phyloP scores from a whole-genome alignment of 2,113 vertebrate species.

The Neoarius graeffei region DNA sequence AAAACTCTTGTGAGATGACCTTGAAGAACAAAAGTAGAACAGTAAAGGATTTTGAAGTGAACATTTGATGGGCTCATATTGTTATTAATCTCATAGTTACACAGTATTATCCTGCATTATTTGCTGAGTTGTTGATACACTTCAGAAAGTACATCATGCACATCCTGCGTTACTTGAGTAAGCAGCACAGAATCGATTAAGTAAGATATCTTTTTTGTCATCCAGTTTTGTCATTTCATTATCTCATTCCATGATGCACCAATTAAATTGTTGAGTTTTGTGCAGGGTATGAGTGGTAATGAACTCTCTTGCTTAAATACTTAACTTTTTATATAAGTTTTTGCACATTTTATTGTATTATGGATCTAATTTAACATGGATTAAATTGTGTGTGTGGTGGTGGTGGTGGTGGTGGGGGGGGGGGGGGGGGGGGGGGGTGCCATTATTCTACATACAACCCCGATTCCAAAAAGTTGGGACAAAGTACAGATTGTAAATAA shows the following conservation, averaged over 20 bases:
- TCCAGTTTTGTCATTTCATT: neutral
- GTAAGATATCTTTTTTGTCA: neutral
- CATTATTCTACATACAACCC: neutral
- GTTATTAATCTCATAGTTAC: neutral
- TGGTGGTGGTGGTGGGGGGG: no score
- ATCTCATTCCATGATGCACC: neutral
- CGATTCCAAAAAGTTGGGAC: no score
- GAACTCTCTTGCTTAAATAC: neutral
- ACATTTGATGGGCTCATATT: neutral
- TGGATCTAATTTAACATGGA: no score
- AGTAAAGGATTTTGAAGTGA: neutral
- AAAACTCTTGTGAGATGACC: neutral
- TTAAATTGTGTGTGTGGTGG: no score
- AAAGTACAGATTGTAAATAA: no score
- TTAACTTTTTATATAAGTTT: neutral
- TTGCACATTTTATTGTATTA: neutral
- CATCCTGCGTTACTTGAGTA: slow-evolving; percentile 1
- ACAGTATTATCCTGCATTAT: neutral
- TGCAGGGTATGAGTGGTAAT: neutral
- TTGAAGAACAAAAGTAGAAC: neutral
- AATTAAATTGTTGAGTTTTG: neutral
- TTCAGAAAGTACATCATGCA: neutral
- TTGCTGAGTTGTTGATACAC: neutral
- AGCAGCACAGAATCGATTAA: neutral
- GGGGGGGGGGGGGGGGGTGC: no score